Conservation (phyloP, 2,113 vertebrate species). For the Naja naja region DNA sequence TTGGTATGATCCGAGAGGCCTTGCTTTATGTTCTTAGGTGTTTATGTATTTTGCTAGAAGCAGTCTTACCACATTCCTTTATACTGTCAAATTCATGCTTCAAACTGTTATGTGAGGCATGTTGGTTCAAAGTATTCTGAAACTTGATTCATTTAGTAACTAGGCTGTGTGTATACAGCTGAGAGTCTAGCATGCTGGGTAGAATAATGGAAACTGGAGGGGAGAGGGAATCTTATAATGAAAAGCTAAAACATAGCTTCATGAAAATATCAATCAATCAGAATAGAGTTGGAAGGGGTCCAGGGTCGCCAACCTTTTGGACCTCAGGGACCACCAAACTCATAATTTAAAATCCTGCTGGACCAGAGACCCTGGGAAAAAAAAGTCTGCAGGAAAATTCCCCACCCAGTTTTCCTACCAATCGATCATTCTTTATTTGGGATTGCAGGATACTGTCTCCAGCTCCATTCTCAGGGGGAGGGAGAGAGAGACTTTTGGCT, state of each 20-base stretch:
- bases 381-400: too few relatives aligned
- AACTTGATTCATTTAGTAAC: neutral
- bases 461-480: too few relatives aligned
- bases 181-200: neutral
- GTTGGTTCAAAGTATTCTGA: neutral
- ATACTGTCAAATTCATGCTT: conserved; percentile 8
- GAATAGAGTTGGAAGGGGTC: neutral
- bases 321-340: too few relatives aligned
- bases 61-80: conserved; percentile 24
- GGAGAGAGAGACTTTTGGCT: too few relatives aligned
- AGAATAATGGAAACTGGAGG: neutral
- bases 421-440: too few relatives aligned
- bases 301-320: neutral
- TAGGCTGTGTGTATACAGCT: neutral
- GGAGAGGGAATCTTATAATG: neutral
- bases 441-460: too few relatives aligned
- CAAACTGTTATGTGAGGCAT: neutral
- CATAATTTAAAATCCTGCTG: too few relatives aligned
- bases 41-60: conserved; percentile 15
- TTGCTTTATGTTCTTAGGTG: neutral
- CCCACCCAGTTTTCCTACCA: too few relatives aligned
- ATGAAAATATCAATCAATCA: neutral
- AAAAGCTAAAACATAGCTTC: neutral
- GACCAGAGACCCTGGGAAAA: too few relatives aligned
- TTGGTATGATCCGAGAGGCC: neutral